These are phyloP conservation scores for Ernsta delagoae DNA, from an alignment of 2,888 invertebrate genomes.

Conservation along the genomic window DNA sequence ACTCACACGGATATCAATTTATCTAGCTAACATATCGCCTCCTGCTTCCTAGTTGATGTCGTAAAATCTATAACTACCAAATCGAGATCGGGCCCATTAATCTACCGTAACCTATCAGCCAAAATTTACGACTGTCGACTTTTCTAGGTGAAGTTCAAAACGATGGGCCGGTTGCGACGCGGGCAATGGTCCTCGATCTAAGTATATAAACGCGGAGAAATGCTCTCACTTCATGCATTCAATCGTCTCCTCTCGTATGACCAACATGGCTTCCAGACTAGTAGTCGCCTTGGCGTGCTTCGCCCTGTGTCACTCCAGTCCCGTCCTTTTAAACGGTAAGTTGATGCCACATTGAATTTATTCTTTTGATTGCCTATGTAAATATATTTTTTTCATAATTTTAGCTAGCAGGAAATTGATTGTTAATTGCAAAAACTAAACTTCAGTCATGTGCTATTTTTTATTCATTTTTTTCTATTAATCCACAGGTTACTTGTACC, in stretches of 20 bases:
- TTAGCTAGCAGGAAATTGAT: background rate
- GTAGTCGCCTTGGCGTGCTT: conserved; percentile 65
- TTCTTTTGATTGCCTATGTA: background rate
- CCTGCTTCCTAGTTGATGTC: conserved; percentile 39
- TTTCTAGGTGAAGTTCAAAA: conserved; percentile 76
- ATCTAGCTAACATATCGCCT: conserved; percentile 25
- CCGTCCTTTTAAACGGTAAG: conserved; percentile 70
- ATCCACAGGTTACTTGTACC: conserved; percentile 58
- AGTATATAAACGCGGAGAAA: conserved; percentile 80
- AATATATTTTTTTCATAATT: background rate
- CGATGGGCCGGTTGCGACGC: conserved; percentile 59
- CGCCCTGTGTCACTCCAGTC: conserved; percentile 67
- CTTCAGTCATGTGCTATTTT: no score
- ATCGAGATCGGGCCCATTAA: conserved; percentile 54
- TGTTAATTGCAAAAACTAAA: background rate
- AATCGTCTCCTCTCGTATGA: conserved; percentile 58
- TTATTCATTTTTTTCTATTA: background rate
- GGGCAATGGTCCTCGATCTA: conserved; percentile 56
- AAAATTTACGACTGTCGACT: conserved; percentile 68
- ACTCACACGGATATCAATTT: conserved; percentile 36
- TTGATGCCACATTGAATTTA: conserved; percentile 38
- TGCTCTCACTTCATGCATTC: conserved; percentile 81
- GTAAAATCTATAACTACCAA: conserved; percentile 42
- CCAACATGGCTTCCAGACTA: conserved; percentile 72
- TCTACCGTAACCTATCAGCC: conserved; percentile 68